Base-by-base conservation (phyloP, 2,888 invertebrate genomes). In the Tinea trinotella region DNA sequence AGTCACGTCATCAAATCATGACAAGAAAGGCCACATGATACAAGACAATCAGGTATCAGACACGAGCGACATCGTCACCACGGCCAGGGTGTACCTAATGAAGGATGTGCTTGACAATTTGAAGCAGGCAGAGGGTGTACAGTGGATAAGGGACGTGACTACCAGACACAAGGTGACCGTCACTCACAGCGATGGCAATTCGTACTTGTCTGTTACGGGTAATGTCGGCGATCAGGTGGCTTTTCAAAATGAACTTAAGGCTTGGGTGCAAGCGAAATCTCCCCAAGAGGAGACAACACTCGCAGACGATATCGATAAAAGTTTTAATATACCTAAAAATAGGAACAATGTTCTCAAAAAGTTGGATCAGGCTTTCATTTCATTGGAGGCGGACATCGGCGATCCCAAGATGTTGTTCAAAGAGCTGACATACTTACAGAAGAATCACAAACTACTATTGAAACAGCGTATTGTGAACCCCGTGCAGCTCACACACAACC, bases 81-180 rank as follows among this genome's bases (percentile, higher is more conserved):
- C 78, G 1, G 85, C 88, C 0, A 80, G 87, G 56, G 85, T 89
- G 49, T 82, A 87, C 58, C 66, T 89, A 61, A 80, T 84, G 0
- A 71, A 73, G 18, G 83, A 86, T 19, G 74, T 88, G 48, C 74
- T 74, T 52, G 78, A 81, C 12, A 81, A 79, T 60, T 65, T 90
- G 2, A 74, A 81, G 22, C 76, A 81, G 7, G 70, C 76, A 0
- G 78, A 82, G 2, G 89, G 89, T 3, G 69, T 71, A 15, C 59
- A 66, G 4, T 89, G 88, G 76, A 60, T 90, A 7, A 30, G 7
- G n/a, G 7, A 2, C 3, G n/a, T 73, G 2, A 12, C 15, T 9
- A 65, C 64, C 3, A 72, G 71, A 61, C 73, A 77, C 56, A 66
- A 78, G 52, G 46, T 83, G 19, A 71, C 70, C 49, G 68, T 87